Evolutionary conservation across 2,888 invertebrate genomes (phyloP), one percentile per base, ranked within the genome.

Genomic region (Antheraea yamamai): DNA sequence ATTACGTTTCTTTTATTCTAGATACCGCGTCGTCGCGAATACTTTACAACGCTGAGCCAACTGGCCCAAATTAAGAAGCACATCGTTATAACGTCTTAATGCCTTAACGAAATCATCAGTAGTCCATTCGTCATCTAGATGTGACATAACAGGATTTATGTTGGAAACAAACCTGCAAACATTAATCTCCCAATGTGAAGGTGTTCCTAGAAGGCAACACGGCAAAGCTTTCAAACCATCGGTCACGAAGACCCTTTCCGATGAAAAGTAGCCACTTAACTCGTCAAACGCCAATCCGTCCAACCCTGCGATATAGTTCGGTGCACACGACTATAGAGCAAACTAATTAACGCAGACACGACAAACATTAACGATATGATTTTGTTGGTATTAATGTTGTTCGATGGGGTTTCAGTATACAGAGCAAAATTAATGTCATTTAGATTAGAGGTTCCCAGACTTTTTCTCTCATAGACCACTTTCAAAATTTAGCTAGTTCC

Each of bases 231-330:
- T 94, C 89, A 93, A 89, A 85, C 87, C 89, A 92, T 94, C 93
- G 92, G 90, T 93, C 92, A 93, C 88, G 87, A 85, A 84, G 87
- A 88, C 89, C 92, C 87, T 90, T 47, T 89, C 83, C 88, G 89
- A 91, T 92, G 92, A 92, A 91, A 93, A 93, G 91, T 92, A 89
- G 87, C 92, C 93, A 93, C 93, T 94, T 94, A 91, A 87, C 89
- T 89, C 91, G 92, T 94, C 94, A 93, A 90, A 89, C 81, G 92
- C 90, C 92, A 92, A 91, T 92, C 91, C 85, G 78, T 78, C 84
- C 83, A 82, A 83, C 83, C 79, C 77, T 78, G 80, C 83, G 87
- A 84, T 83, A 85, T 86, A 85, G 82, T 81, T 81, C 82, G 78
- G 72, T 85, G 87, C 84, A 81, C 81, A 79, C 64, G 26, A 18